Base-by-base conservation (phyloP, 2,113 vertebrate species). In the Chloebia gouldiae region DNA sequence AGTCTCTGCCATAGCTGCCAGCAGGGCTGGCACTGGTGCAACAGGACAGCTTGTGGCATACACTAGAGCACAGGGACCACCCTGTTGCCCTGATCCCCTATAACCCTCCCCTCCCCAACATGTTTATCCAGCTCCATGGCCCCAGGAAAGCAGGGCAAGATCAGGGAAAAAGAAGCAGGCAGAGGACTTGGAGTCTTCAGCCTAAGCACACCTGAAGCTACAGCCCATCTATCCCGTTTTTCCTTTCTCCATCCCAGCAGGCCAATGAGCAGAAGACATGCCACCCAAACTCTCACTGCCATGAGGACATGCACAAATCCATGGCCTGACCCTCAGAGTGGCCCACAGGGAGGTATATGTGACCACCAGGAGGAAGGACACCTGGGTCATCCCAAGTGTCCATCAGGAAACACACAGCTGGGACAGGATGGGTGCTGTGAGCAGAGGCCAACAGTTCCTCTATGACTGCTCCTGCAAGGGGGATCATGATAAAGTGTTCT, bases 181-280 rank as follows among this genome's bases (percentile, higher is more conserved):
- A 73, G 84, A 60, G 28, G 6, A 35, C 51, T 69, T 3, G 5
- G 35, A 65, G 10, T 18, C 13, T 56, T 37, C 31, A 68, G 14
- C 6, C 21, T 15, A 1, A 16, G 24, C 2, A 4, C 3, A 3
- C 17, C 6, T 37, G 9, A 3, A 3, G 51, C 59, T 35, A 33
- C 15, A 23, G 25, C 18, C 14, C 56, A 42, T 16, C 27, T 28
- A 49, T 44, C 27, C 17, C 19, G 22, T 42, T 30, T 37, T 47
- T 9, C 57, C 40, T 40, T 35, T 17, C 54, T 49, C 51, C 17
- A 28, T 39, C 28, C 15, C 68, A 88, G 50, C 20, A 72, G 66
- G 20, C 22, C 25, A 76, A 14, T 4, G 28, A 81, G n/a, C n/a
- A 65, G 50, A 92, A 76, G 35, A 59, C 19, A 37, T 2, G 10